Evolutionary conservation across 2,797 vertebrate genomes (phyloP).

Genomic region (Odontamblyopus rebecca): DNA sequence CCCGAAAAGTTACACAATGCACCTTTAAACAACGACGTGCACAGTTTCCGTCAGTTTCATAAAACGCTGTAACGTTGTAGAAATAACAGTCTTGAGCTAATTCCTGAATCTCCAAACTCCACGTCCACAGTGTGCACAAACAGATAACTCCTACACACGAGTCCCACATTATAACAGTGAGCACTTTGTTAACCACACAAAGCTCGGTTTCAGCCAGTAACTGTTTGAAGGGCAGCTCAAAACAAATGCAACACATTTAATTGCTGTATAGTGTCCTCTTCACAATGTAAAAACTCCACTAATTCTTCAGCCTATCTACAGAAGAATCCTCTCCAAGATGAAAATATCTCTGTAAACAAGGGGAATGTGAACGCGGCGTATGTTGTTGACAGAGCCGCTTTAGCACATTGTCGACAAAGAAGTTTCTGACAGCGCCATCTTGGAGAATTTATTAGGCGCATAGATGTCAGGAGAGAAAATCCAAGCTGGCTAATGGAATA

Average conservation of each 20-base stretch:
- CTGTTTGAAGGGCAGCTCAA: slow-evolving; percentile 53
- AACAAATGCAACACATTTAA: slow-evolving; percentile 75
- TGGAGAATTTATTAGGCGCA: slow-evolving; percentile 6
- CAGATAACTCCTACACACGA: slow-evolving; percentile 63
- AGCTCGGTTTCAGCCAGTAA: slow-evolving; percentile 53
- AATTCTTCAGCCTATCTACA: slow-evolving; percentile 52
- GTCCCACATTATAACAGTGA: slow-evolving; percentile 70
- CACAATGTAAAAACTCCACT: slow-evolving; percentile 52
- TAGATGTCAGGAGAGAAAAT: not conserved
- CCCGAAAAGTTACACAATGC: too few relatives aligned
- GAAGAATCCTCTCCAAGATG: slow-evolving; percentile 45
- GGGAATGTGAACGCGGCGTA: slow-evolving; percentile 1
- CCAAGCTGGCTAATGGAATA: not conserved
- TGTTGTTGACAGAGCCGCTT: slow-evolving; percentile 32
- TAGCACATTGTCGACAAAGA: slow-evolving; percentile 12
- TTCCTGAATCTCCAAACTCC: slow-evolving; percentile 43
- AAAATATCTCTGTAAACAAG: slow-evolving; percentile 50
- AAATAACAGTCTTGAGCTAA: slow-evolving; percentile 20
- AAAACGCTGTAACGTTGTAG: not conserved
- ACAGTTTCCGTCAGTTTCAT: not conserved
- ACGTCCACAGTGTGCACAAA: slow-evolving; percentile 35
- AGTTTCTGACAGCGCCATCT: not conserved
- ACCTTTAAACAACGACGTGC: too few relatives aligned
- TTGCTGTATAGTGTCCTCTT: slow-evolving; percentile 62
- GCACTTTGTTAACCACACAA: slow-evolving; percentile 69